Percentiles rank a stretch among this genome's conserved stretches.
These are phyloP conservation scores for Hafferia zeledoni DNA, from an alignment of 2,797 vertebrate species.

Conservation along the genomic window DNA sequence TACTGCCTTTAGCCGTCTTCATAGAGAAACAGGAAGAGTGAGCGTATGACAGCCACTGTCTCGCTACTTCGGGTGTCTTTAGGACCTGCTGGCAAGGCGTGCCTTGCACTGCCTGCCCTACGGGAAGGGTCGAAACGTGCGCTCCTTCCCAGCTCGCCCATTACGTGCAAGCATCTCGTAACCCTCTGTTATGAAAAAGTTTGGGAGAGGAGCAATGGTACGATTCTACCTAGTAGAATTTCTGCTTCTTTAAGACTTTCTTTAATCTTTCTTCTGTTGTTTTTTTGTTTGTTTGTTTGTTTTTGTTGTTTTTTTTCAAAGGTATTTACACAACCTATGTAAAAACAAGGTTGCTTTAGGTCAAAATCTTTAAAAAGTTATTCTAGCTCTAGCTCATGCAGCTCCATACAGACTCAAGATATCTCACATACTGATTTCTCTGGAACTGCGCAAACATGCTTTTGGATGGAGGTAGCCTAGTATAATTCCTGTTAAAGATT, in stretches of 20 bases:
- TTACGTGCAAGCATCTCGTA: rapidly evolving
- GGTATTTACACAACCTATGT: neutral
- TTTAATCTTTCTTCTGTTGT: neutral
- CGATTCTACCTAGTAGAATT: rapidly evolving
- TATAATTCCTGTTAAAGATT: neutral
- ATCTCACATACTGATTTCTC: rapidly evolving
- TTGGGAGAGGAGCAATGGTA: too few species aligned
- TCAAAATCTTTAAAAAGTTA: neutral
- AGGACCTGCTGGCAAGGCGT: rapidly evolving
- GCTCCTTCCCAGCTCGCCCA: rapidly evolving
- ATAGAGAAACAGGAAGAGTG: rapidly evolving
- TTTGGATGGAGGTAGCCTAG: rapidly evolving
- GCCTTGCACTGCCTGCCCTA: rapidly evolving
- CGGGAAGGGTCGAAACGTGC: rapidly evolving
- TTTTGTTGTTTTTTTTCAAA: neutral
- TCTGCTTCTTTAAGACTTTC: neutral
- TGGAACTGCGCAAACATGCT: neutral
- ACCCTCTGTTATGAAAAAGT: rapidly evolving
- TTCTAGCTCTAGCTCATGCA: neutral
- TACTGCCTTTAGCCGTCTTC: rapidly evolving
- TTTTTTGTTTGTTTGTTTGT: too few species aligned
- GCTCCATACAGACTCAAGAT: neutral
- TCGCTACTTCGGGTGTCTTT: rapidly evolving
- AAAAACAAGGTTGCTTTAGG: neutral
- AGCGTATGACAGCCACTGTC: rapidly evolving